A percentile compares a stretch with the other conserved stretches of the same genome.
phyloP scores from a whole-genome alignment of 2,797 vertebrate species.

The Hoplostethus mediterraneus region DNA sequence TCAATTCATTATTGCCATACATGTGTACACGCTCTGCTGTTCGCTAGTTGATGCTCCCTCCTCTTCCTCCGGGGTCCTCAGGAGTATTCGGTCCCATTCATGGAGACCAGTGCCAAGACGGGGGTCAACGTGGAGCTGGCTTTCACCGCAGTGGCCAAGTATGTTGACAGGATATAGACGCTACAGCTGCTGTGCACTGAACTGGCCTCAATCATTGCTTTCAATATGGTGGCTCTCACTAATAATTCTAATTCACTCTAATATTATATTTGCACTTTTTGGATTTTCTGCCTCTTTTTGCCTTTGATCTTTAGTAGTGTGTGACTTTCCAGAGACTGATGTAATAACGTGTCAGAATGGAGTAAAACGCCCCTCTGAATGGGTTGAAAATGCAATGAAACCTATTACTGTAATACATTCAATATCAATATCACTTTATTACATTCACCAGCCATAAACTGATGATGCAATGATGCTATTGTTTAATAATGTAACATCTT shows the following conservation, averaged over 20 bases:
- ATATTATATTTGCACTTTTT: too few species aligned
- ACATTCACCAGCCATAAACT: too few species aligned
- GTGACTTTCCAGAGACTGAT: not conserved
- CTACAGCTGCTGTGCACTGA: not conserved
- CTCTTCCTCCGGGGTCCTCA: slow-evolving; percentile 55
- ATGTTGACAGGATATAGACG: slow-evolving; percentile 55
- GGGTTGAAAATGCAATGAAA: not conserved
- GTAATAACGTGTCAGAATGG: not conserved
- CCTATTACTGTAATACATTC: not conserved
- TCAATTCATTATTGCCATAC: not conserved
- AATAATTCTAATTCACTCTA: too few species aligned
- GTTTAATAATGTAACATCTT: too few species aligned
- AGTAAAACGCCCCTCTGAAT: not conserved
- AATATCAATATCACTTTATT: too few species aligned
- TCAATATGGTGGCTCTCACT: too few species aligned
- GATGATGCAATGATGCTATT: too few species aligned
- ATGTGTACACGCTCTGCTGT: not conserved
- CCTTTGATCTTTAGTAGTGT: not conserved
- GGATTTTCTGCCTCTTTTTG: not conserved
- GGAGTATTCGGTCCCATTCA: slow-evolving; percentile 97
- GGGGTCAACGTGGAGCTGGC: slow-evolving; percentile 97
- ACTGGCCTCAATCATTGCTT: too few species aligned
- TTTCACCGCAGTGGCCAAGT: slow-evolving; percentile 95
- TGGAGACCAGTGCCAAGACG: slow-evolving; percentile 98
- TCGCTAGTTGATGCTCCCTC: not conserved